A percentile compares a stretch with the other conserved stretches of the same genome.
phyloP scores from a whole-genome alignment of 2,113 vertebrate species.

The Poecilia latipinna region DNA sequence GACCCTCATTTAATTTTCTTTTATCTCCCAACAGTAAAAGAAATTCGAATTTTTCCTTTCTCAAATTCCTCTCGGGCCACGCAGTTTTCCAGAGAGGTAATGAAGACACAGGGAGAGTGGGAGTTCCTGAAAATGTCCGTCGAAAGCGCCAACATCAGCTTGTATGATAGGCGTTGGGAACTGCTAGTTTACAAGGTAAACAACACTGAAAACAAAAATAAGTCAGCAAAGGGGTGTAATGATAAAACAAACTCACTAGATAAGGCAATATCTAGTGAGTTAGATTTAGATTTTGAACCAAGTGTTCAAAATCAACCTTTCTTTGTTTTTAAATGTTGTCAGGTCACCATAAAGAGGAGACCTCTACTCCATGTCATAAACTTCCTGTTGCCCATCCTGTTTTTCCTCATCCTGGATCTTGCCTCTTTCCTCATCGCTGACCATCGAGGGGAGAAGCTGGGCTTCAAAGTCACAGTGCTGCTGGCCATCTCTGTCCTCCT shows the following conservation, averaged over 20 bases:
- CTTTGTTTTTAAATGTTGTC: background rate
- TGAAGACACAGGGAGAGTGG: conserved; percentile 73
- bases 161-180: conserved; percentile 18
- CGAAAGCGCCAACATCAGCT: conserved; percentile 1
- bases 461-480: conserved; percentile 78
- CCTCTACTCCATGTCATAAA: conserved; percentile 81
- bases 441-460: conserved; percentile 79
- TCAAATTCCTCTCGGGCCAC: conserved; percentile 71
- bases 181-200: conserved; percentile 64
- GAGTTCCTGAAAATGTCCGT: conserved; percentile 67
- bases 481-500: conserved; percentile 78
- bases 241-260: too few relatives aligned
- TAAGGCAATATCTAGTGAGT: too few relatives aligned
- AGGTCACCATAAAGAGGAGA: conserved; percentile 80
- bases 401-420: conserved; percentile 82
- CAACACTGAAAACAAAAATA: background rate
- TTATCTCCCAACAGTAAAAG: conserved; percentile 36
- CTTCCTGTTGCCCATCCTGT: conserved; percentile 81
- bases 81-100: conserved; percentile 53
- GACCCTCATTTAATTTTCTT: background rate
- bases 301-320: background rate
- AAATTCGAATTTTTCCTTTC: conserved; percentile 46
- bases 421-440: conserved; percentile 81
- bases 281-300: too few relatives aligned
- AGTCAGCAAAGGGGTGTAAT: background rate